phyloP scores from a whole-genome alignment of 2,888 invertebrate species.

The Leptopilina drosophilae region DNA sequence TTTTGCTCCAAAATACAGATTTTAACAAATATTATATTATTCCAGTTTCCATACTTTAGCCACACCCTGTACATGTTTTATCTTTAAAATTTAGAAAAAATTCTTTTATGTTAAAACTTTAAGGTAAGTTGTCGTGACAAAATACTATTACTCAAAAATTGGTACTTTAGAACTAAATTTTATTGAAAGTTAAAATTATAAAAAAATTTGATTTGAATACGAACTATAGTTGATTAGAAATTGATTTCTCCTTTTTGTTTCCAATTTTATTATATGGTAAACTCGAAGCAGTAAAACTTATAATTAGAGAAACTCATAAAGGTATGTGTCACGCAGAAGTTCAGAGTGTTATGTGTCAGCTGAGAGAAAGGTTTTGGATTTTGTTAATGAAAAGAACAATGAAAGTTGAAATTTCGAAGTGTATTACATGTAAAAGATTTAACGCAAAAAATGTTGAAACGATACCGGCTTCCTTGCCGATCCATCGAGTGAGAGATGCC shows the following conservation, averaged over 20 bases:
- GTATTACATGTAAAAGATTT: slow-evolving; percentile 54
- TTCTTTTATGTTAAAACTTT: too few species aligned
- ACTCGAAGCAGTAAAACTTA: slow-evolving; percentile 37
- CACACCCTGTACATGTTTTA: too few species aligned
- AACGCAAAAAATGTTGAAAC: slow-evolving; percentile 52
- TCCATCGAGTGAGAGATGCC: slow-evolving; percentile 57
- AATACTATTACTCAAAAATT: too few species aligned
- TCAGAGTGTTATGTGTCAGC: slow-evolving; percentile 44
- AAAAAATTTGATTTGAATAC: too few species aligned
- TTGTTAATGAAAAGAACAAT: slow-evolving; percentile 48
- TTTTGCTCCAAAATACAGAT: too few species aligned
- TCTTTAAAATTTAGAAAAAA: too few species aligned
- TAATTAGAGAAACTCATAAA: slow-evolving; percentile 38
- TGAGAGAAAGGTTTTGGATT: slow-evolving; percentile 55
- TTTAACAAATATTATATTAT: too few species aligned
- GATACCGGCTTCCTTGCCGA: slow-evolving; percentile 60
- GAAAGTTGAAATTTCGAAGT: slow-evolving; percentile 44
- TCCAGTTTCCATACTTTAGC: too few species aligned
- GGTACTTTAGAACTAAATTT: too few species aligned
- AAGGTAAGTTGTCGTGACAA: too few species aligned
- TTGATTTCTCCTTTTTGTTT: slow-evolving; percentile 58
- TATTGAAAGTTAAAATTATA: too few species aligned
- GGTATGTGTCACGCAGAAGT: slow-evolving; percentile 54
- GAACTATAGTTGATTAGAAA: too few species aligned
- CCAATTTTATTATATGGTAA: slow-evolving; percentile 61